Base-by-base conservation (phyloP, 2,797 vertebrate genomes). In the Danio jaintianensis region DNA sequence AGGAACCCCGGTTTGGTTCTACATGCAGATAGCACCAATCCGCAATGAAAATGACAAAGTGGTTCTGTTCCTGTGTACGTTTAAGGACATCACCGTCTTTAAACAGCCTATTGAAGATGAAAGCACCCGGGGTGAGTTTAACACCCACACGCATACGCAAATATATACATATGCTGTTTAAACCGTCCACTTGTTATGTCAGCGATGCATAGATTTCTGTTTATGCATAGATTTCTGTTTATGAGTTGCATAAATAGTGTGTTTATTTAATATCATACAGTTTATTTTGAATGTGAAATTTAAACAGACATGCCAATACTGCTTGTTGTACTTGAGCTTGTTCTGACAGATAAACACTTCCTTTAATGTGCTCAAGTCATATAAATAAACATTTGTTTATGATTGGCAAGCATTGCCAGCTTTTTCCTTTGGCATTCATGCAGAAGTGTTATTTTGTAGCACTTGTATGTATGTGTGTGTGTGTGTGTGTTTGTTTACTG, bases 11-110 rank as follows among this genome's bases (percentile, higher is more conserved):
- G 96, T 99, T 86, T 99, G 97, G 97, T 97, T 98, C 93, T 98
- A 98, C 91, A 97, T 98, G 97, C 97, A 99, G 89, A 96, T 99
- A 85, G 97, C 97, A 83, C 97, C 97, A 12, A 99, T 99, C 93
- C 95, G 97, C 88, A 99, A 99, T 69, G 97, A 99, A 84, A 96
- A 98, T 6, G 97, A 99, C 91, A 99, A 97, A 87, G 97, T 98
- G 89, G 97, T 99, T 87, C 93, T 99, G 86, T 98, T 98, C 90
- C 91, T 99, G 85, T 98, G 97, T 90, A 98, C 97, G 7, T 99
- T 99, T 85, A 98, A 98, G 88, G 97, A 99, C 91, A 99, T 99
- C 88, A 99, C 97, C 0, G 92, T 97, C 69, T 99, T 98, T 93
- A 99, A 99, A 81, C 97, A 98, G 89, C 97, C 97, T 0, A 99